Percentiles rank a stretch among this genome's conserved stretches.
Conservation (phyloP, 1,140 invertebrate genomes). For the Drosophila sulfurigaster region DNA sequence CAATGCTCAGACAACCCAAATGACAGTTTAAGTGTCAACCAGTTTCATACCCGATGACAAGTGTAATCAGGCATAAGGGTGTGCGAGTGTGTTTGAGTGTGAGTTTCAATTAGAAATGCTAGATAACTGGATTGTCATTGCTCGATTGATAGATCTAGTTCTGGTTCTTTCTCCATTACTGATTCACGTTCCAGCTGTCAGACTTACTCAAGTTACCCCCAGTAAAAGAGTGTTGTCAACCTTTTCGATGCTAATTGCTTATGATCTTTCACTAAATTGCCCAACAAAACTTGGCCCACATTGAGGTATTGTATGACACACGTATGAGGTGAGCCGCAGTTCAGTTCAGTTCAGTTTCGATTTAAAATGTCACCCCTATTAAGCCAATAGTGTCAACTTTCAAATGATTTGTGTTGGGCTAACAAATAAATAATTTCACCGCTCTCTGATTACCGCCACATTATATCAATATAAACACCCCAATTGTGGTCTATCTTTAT, state of each 20-base stretch:
- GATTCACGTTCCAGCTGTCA: constrained; percentile 59
- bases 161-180: neutral
- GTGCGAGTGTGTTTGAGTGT: constrained; percentile 45
- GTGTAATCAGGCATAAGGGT: constrained; percentile 73
- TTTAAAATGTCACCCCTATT: constrained; percentile 41
- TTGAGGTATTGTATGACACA: constrained; percentile 70
- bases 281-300: constrained; percentile 52
- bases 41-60: constrained; percentile 68
- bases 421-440: constrained; percentile 50
- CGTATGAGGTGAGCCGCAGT: constrained; percentile 14
- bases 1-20: constrained; percentile 48
- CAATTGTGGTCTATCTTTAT: constrained; percentile 57
- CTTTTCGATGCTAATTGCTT: constrained; percentile 73
- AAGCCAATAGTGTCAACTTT: constrained; percentile 76
- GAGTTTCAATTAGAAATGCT: constrained; percentile 68
- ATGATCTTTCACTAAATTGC: constrained; percentile 67
- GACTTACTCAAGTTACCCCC: constrained; percentile 64
- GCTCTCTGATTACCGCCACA: constrained; percentile 70
- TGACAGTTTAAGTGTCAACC: constrained; percentile 82
- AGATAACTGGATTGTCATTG: constrained; percentile 27
- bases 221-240: constrained; percentile 11
- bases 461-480: constrained; percentile 74
- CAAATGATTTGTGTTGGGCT: constrained; percentile 59
- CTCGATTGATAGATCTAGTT: constrained; percentile 46
- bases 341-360: neutral